Percentiles rank a stretch among this genome's conserved stretches.
These are phyloP conservation scores for Labeo catla DNA, from an alignment of 2,113 vertebrate genomes.

Conservation along the genomic window DNA sequence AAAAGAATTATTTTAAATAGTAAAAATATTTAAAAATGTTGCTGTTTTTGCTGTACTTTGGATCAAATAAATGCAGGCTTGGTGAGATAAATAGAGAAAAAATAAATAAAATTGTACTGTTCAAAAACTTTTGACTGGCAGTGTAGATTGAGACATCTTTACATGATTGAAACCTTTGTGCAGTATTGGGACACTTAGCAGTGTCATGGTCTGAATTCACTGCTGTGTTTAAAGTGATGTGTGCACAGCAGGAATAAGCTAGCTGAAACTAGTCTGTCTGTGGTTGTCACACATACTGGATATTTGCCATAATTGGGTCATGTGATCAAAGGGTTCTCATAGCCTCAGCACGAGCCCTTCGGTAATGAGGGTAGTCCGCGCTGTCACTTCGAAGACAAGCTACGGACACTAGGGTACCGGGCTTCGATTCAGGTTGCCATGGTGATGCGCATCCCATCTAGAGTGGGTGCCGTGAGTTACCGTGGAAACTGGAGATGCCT, in stretches of 20 bases:
- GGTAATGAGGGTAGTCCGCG: neutral
- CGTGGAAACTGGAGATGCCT: constrained; percentile 49
- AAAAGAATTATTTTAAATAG: too few relatives aligned
- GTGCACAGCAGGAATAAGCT: constrained; percentile 8
- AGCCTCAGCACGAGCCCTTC: constrained; percentile 3
- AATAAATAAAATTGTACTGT: too few relatives aligned
- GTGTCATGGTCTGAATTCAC: neutral
- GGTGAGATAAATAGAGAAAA: too few relatives aligned
- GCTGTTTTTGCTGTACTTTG: too few relatives aligned
- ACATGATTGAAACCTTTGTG: neutral
- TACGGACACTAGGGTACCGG: constrained; percentile 15
- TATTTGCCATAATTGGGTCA: constrained; percentile 43
- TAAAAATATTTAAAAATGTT: too few relatives aligned
- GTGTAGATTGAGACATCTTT: neutral
- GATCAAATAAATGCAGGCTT: too few relatives aligned
- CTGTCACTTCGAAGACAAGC: constrained; percentile 20
- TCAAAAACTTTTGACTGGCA: too few relatives aligned
- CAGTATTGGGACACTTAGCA: neutral
- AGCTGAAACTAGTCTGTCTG: constrained; percentile 17
- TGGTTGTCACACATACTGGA: constrained; percentile 21
- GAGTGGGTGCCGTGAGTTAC: constrained; percentile 31
- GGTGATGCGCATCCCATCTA: constrained; percentile 35
- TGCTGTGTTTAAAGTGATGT: constrained; percentile 18
- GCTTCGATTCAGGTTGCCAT: constrained; percentile 38
- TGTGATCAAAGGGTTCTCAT: constrained; percentile 30